Base-by-base conservation (phyloP, 2,113 vertebrate genomes). In the Porphyrio hochstetteri region DNA sequence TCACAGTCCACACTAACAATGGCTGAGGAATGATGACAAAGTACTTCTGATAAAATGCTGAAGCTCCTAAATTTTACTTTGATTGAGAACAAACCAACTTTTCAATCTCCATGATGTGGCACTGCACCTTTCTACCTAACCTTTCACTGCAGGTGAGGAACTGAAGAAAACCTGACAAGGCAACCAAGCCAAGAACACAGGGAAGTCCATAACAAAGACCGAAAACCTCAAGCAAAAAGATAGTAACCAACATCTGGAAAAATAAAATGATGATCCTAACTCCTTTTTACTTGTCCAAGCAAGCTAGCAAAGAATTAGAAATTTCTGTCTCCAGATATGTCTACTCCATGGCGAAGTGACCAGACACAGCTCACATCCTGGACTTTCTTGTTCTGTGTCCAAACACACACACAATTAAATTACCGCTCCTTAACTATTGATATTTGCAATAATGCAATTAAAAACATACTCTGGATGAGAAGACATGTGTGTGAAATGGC, bases 261-360 rank as follows among this genome's bases (percentile, higher is more conserved):
- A 0, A 63, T 10, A 67, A 85, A 9, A 68, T 24, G 38, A 64
- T 2, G 0, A 7, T 67, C 14, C 11, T 33, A 10, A 33, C 7
- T 92, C 35, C 19, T 57, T 27, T 8, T 38, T 21, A 21, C 8
- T 4, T 85, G 17, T 11, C 5, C 53, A 91, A 63, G 38, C 25
- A 81, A 77, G 33, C 9, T 18, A 71, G 14, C n/a, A 78, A 63
- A 29, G 27, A 70, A 78, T 3, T 2, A 60, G 14, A 56, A 87
- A 42, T 3, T 60, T 65, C 19, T 70, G 7, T 42, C 11, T 75
- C 28, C 55, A 69, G 40, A 24, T 5, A 10, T 4, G 3, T 35
- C 25, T 38, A 33, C 24, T 6, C 2, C 27, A 7, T 0, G 2
- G 13, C 20, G 29, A 94, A 59, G 17, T 4, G 7, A 15, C 25